phyloP scores from a whole-genome alignment of 2,888 invertebrate species.

The Nephrocerus scutellatus region DNA sequence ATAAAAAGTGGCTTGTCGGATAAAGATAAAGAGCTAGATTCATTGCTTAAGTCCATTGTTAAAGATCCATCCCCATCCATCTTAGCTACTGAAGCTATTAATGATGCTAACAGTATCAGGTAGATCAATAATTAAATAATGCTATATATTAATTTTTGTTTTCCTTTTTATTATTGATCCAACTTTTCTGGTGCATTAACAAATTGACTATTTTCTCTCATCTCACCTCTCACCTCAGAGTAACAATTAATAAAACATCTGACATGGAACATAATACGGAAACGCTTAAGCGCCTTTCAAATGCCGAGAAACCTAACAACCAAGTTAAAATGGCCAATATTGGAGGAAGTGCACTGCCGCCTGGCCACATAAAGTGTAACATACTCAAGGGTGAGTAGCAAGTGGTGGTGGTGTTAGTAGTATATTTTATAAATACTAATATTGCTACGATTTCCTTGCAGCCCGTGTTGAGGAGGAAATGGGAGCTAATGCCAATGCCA shows the following conservation, averaged over 20 bases:
- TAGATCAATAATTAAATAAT: conserved; percentile 36
- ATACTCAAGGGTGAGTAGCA: conserved; percentile 72
- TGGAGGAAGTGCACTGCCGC: conserved; percentile 65
- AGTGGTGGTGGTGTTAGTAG: neutral
- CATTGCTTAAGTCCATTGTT: conserved; percentile 67
- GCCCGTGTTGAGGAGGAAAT: conserved; percentile 59
- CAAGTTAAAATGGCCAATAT: conserved; percentile 59
- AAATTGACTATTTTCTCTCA: conserved; percentile 8
- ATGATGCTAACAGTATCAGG: conserved; percentile 52
- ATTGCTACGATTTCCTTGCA: conserved; percentile 32
- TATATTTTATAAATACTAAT: no score
- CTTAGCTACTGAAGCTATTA: conserved; percentile 54
- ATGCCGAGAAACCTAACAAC: conserved; percentile 64
- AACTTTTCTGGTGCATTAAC: conserved; percentile 6
- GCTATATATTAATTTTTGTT: conserved; percentile 9
- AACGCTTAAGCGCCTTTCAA: conserved; percentile 58
- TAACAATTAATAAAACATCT: conserved; percentile 47
- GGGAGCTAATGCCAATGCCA: conserved; percentile 46
- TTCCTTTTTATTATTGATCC: conserved; percentile 14
- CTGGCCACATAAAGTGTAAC: conserved; percentile 89
- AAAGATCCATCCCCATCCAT: conserved; percentile 58
- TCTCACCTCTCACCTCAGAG: conserved; percentile 36
- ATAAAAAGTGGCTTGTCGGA: conserved; percentile 49
- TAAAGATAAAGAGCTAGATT: conserved; percentile 62
- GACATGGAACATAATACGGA: conserved; percentile 57